These are phyloP conservation scores for Corvus moneduloides DNA, from an alignment of 2,113 vertebrate genomes.

Conservation along the genomic window DNA sequence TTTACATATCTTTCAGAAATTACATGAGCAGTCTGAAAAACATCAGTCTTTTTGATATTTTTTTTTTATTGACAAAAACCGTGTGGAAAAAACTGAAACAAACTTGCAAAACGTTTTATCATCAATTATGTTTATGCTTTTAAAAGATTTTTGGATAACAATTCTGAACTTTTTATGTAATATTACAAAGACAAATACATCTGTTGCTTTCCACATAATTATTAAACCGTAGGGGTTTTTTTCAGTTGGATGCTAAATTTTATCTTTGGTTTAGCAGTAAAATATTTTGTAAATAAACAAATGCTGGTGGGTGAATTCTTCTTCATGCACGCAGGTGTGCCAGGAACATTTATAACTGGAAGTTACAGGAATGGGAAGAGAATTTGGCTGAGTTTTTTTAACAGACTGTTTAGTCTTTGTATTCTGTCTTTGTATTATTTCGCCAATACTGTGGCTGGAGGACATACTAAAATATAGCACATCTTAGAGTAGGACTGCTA, in stretches of 20 bases:
- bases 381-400: background rate
- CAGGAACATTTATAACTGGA: background rate
- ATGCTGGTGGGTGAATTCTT: background rate
- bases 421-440: background rate
- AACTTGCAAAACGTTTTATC: background rate
- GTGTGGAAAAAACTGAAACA: background rate
- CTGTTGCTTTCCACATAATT: constrained; percentile 35
- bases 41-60: background rate
- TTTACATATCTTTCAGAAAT: background rate
- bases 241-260: background rate
- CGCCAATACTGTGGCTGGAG: background rate
- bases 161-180: background rate
- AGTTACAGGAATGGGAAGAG: background rate
- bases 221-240: background rate
- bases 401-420: background rate
- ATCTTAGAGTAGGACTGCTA: background rate
- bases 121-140: background rate
- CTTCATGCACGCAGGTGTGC: fast-evolving
- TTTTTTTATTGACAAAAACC: background rate
- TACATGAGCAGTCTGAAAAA: background rate
- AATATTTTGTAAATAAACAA: constrained; percentile 17
- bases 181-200: constrained; percentile 29
- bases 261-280: constrained; percentile 9
- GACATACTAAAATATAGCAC: background rate
- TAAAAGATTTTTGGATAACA: background rate